Evolutionary conservation across 2,797 vertebrate species (phyloP), one percentile per base, ranked within the genome.

Genomic region (Lepidocolaptes lacrymiger): DNA sequence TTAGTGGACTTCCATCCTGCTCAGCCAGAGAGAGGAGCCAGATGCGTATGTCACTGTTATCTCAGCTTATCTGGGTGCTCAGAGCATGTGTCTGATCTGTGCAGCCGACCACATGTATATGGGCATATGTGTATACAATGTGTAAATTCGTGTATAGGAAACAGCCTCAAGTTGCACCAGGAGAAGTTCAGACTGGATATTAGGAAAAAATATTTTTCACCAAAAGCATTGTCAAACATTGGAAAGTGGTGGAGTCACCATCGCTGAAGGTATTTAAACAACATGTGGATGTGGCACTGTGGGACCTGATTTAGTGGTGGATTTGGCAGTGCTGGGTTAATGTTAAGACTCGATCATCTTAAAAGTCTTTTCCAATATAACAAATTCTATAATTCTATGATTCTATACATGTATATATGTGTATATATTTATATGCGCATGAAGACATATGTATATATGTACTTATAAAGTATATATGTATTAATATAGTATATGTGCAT

Each of bases 61-160:
- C 14, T 39, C 8, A 28, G 24, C 62, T 48, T 63, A 16, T 21
- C 8, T 12, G 10, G 12, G 4, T 55, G 23, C 22, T 81, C 36
- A 26, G 27, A 59, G 10, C 2, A 6, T 27, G 23, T 56, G 14
- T 46, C 10, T 74, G 39, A 48, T 44, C 18, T 34, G 5, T 46
- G 41, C 37, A 14, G 20, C 37, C 4, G 4, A 32, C 12, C 24
- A 62, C 0, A 0, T 68, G 13, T 8, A 10, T 24, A 26, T 10
- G 7, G 46, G 23, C 27, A 2, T 32, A 6, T 49, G 16, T 55
- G 16, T 10, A 9, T 26, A 37, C 14, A 20, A 24, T 28, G 7
- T 28, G 19, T 34, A 7, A 51, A 56, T 20, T 3, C 30, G 7
- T 23, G 18, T 39, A 12, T 7, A 64, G 14, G 23, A 67, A 79